Evolutionary conservation across 2,113 vertebrate genomes (phyloP).

Genomic region (Ploceus nigricollis): DNA sequence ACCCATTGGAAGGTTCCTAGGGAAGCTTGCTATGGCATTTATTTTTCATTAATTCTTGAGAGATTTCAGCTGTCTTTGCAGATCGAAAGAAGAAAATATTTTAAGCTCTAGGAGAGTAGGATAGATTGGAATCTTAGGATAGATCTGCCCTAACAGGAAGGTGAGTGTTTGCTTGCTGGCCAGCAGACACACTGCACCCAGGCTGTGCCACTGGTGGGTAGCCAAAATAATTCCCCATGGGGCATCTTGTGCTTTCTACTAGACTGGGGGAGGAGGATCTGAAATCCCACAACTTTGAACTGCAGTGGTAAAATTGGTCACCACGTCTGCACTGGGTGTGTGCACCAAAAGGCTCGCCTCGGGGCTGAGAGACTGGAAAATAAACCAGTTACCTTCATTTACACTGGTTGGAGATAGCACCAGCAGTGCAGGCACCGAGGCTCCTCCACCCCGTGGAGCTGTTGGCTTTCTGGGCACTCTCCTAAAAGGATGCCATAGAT

Average conservation of each 20-base stretch:
- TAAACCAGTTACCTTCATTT: background rate
- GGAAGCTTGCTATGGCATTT: background rate
- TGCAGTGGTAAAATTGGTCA: background rate
- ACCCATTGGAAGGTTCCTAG: background rate
- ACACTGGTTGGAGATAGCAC: background rate
- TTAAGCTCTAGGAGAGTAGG: background rate
- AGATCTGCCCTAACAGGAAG: background rate
- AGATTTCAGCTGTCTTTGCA: background rate
- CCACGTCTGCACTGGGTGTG: background rate
- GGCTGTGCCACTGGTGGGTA: background rate
- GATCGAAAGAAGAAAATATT: background rate
- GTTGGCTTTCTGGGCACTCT: background rate
- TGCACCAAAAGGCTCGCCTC: background rate
- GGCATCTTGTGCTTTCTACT: background rate
- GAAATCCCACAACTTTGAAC: background rate
- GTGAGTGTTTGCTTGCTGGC: background rate
- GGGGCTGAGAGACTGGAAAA: background rate
- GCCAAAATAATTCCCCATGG: background rate
- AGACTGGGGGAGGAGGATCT: background rate
- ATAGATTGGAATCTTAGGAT: background rate
- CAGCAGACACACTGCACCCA: background rate
- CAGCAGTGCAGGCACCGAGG: fast-evolving
- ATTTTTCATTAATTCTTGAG: background rate
- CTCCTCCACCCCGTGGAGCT: background rate
- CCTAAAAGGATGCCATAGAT: background rate